Base-by-base conservation (phyloP, 2,888 invertebrate species). In the Malacosoma neustria region DNA sequence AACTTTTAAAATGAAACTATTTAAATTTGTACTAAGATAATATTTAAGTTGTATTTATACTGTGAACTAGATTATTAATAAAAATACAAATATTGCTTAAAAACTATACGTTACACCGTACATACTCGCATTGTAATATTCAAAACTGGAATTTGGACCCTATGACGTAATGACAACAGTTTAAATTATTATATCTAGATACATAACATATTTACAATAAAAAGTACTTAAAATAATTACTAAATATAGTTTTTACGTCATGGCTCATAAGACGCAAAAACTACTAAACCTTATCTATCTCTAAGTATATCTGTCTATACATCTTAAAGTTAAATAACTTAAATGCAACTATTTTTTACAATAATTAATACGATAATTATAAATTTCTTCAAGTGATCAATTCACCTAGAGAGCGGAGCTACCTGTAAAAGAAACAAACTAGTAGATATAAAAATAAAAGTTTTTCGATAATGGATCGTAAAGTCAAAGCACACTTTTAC, bases 241-340 rank as follows among this genome's bases (percentile, higher is more conserved):
- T 13, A 14, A n/a, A 33, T 33, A 46, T 66, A 72, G 73, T 66
- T 72, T 64, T 72, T 72, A 66, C 71, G 74, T 70, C 74, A 56
- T 46, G 80, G 80, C 80, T 81, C 80, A 77, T 56, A 49, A 68
- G 75, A 75, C 76, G 66, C 70, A 70, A 68, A 64, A 59, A 69
- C 80, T 79, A 72, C 46, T 34, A 43, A 40, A 39, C 36, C 40
- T 37, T 38, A 32, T 13, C 3, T 43, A 39, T 34, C 31, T 6
- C 14, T 33, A 7, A 22, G 7, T 22, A 36, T 5, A 13, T 32
- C 40, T 36, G 33, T 34, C 43, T 45, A 44, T 41, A 43, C 39
- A 42, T 39, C 14, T 15, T 39, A 32, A 11, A 32, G 3, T 11
- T 30, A 14, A 44, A 14, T 42, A 41, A 34, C 15, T 37, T 15